Conservation (phyloP, 1,140 invertebrate species). For the Drosophila sulfurigaster region DNA sequence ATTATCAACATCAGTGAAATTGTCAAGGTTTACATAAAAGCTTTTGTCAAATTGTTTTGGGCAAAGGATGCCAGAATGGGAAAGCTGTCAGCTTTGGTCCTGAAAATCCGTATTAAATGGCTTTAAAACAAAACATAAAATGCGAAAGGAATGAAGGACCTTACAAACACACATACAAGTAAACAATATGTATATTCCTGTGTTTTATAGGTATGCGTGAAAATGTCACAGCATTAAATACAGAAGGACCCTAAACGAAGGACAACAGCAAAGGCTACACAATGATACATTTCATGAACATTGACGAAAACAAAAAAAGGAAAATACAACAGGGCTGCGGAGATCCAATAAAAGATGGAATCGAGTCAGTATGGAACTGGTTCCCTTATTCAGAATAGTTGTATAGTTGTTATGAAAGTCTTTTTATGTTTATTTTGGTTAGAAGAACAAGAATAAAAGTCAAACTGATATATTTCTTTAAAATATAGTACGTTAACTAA, state of each 20-base stretch:
- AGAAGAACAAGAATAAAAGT: background rate
- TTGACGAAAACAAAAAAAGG: slow-evolving; percentile 15
- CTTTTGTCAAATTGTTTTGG: slow-evolving; percentile 41
- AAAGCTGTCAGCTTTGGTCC: slow-evolving; percentile 33
- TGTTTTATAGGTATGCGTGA: slow-evolving; percentile 61
- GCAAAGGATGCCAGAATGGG: background rate
- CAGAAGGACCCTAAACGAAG: slow-evolving; percentile 21
- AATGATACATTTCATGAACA: slow-evolving; percentile 67
- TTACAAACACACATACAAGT: slow-evolving; percentile 15
- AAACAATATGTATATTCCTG: slow-evolving; percentile 33
- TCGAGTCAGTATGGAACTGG: background rate
- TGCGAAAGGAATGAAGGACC: slow-evolving; percentile 30
- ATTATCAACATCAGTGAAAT: slow-evolving; percentile 52
- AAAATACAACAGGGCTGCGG: slow-evolving; percentile 33
- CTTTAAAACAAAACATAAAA: slow-evolving; percentile 64
- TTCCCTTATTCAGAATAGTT: background rate
- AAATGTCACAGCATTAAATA: slow-evolving; percentile 64
- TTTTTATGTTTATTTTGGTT: too few relatives aligned
- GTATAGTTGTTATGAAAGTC: too few relatives aligned
- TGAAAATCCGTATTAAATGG: slow-evolving; percentile 66
- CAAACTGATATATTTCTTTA: too few relatives aligned
- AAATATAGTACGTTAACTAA: too few relatives aligned
- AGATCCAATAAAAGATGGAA: background rate
- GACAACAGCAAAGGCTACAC: slow-evolving; percentile 56
- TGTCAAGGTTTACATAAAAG: slow-evolving; percentile 55